A percentile compares a stretch with the other conserved stretches of the same genome.
Conservation (phyloP, 2,888 invertebrate species). For the Troides aeacus region DNA sequence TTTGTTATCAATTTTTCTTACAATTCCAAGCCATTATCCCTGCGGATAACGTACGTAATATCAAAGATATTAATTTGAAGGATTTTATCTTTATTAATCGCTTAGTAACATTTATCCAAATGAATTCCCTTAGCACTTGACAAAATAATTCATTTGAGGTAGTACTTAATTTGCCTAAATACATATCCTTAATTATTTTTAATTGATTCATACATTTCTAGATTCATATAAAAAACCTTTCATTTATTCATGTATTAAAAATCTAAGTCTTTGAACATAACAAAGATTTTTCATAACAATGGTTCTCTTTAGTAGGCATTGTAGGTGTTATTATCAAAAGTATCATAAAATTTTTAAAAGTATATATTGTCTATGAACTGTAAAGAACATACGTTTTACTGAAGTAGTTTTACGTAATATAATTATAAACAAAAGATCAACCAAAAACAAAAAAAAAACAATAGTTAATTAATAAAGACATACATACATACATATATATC, state of each 20-base stretch:
- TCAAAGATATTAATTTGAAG: not conserved
- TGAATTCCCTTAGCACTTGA: slow-evolving; percentile 7
- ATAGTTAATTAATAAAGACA: too few relatives aligned
- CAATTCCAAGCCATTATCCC: not conserved
- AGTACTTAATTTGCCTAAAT: not conserved
- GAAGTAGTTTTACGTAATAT: too few relatives aligned
- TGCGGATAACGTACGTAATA: not conserved
- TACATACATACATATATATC: too few relatives aligned
- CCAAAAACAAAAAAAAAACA: too few relatives aligned
- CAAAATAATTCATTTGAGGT: not conserved
- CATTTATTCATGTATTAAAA: not conserved
- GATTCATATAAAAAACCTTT: too few relatives aligned
- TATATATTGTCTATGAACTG: too few relatives aligned
- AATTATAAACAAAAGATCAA: too few relatives aligned
- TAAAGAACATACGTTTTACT: too few relatives aligned
- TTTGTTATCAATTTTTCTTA: not conserved
- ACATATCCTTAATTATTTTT: not conserved
- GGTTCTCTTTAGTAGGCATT: too few relatives aligned
- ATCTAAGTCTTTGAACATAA: not conserved
- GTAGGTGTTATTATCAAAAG: too few relatives aligned
- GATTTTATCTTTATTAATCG: not conserved
- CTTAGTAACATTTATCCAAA: not conserved
- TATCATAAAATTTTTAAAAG: too few relatives aligned
- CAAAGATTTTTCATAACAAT: too few relatives aligned
- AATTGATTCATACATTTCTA: not conserved